Conservation (phyloP, 2,113 vertebrate species). For the Hystrix cristata region DNA sequence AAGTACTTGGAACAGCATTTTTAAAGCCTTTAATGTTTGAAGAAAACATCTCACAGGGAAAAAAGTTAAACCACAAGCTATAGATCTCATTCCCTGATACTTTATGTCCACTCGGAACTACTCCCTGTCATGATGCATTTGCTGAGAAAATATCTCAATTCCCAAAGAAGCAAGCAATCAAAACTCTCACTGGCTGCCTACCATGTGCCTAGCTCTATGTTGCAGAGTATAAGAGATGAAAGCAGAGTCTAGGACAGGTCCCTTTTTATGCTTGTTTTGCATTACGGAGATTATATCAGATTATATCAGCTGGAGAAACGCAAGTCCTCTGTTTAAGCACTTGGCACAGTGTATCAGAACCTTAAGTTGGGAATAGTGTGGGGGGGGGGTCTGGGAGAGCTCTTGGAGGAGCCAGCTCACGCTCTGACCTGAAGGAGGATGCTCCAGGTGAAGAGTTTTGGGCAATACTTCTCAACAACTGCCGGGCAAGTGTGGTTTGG, state of each 20-base stretch:
- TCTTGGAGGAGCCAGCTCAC: background rate
- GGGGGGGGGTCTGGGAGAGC: no score
- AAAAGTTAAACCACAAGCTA: background rate
- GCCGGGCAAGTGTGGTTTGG: background rate
- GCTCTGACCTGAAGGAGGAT: background rate
- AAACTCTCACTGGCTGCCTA: background rate
- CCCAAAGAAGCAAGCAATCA: background rate
- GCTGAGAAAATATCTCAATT: slow-evolving; percentile 11
- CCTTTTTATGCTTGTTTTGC: background rate
- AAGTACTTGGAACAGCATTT: background rate
- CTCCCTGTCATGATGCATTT: background rate
- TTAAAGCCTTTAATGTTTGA: background rate
- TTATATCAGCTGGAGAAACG: background rate
- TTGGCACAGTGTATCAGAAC: background rate
- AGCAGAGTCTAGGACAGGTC: background rate
- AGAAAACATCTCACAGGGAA: background rate
- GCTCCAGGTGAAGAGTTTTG: background rate
- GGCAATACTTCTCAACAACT: background rate
- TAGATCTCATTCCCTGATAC: background rate
- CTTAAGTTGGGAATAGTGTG: background rate
- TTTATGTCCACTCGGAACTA: background rate
- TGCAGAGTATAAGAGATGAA: background rate
- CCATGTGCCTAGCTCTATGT: background rate
- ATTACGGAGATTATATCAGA: background rate
- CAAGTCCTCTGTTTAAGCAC: background rate